Evolutionary conservation across 1,140 invertebrate species (phyloP).

Genomic region (Polyergus mexicanus): DNA sequence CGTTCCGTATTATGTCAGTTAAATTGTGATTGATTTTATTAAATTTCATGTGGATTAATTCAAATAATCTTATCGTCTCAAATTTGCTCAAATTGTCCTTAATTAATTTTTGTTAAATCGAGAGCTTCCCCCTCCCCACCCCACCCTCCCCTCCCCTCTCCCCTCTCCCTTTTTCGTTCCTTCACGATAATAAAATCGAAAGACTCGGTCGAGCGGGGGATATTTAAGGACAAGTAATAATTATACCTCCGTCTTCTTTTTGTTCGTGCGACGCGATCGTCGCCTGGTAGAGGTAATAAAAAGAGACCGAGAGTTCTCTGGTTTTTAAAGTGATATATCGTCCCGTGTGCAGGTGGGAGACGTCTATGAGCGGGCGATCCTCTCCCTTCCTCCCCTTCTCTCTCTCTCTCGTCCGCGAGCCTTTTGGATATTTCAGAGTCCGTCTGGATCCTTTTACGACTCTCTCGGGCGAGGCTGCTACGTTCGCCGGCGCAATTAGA

Average conservation of each 20-base stretch:
- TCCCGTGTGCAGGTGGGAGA: slow-evolving; percentile 67
- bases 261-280: slow-evolving; percentile 25
- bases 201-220: slow-evolving; percentile 34
- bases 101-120: too few relatives aligned
- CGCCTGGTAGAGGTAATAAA: slow-evolving; percentile 67
- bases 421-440: slow-evolving; percentile 63
- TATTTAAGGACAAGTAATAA: slow-evolving; percentile 62
- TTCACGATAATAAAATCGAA: slow-evolving; percentile 58
- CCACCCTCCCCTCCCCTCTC: neutral
- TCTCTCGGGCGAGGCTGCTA: slow-evolving; percentile 30
- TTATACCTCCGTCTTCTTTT: slow-evolving; percentile 58
- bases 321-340: slow-evolving; percentile 74
- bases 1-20: too few relatives aligned
- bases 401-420: slow-evolving; percentile 12
- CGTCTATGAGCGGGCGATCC: slow-evolving; percentile 45
- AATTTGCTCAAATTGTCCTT: too few relatives aligned
- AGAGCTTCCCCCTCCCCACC: too few relatives aligned
- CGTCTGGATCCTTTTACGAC: slow-evolving; percentile 36
- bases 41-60: too few relatives aligned
- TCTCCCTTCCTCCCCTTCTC: neutral
- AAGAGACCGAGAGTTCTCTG: slow-evolving; percentile 58
- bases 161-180: too few relatives aligned
- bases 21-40: too few relatives aligned
- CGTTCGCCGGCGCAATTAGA: slow-evolving; percentile 41
- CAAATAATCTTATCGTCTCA: too few relatives aligned